phyloP scores from a whole-genome alignment of 2,888 invertebrate species.

The Nymphalis urticae region DNA sequence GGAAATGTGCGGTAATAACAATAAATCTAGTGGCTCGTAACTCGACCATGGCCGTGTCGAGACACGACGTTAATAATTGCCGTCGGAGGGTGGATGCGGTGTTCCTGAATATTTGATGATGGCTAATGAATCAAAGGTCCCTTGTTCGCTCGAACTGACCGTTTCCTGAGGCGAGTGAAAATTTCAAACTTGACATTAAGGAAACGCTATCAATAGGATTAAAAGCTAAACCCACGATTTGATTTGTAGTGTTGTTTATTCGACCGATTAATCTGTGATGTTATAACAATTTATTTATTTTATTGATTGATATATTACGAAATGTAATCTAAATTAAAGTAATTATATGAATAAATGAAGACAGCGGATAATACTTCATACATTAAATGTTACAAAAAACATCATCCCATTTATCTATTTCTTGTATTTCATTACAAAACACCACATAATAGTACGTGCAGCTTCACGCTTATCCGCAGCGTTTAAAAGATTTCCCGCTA shows the following conservation, averaged over 20 bases:
- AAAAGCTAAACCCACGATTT: neutral
- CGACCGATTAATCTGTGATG: neutral
- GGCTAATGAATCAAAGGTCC: conserved; percentile 57
- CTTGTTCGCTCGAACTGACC: conserved; percentile 40
- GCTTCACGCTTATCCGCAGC: conserved; percentile 2
- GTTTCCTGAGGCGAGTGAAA: conserved; percentile 24
- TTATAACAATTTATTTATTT: neutral
- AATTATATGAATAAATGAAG: too few species aligned
- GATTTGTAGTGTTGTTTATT: neutral
- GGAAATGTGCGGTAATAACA: conserved; percentile 80
- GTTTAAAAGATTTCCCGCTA: conserved; percentile 27
- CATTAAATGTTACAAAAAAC: too few species aligned
- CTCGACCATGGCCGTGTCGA: conserved; percentile 52
- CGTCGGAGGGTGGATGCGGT: conserved; percentile 54
- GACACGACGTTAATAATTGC: conserved; percentile 57
- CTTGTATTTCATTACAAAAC: too few species aligned
- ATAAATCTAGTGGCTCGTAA: conserved; percentile 72
- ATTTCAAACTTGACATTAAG: conserved; percentile 30
- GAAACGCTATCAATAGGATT: conserved; percentile 23
- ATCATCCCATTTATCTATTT: too few species aligned
- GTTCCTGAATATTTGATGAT: conserved; percentile 59
- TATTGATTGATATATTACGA: too few species aligned
- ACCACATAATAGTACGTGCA: too few species aligned
- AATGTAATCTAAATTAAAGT: too few species aligned
- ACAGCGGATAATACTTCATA: too few species aligned